These are phyloP conservation scores for Drosophila athabasca DNA, from an alignment of 1,140 invertebrate genomes.

Conservation along the genomic window DNA sequence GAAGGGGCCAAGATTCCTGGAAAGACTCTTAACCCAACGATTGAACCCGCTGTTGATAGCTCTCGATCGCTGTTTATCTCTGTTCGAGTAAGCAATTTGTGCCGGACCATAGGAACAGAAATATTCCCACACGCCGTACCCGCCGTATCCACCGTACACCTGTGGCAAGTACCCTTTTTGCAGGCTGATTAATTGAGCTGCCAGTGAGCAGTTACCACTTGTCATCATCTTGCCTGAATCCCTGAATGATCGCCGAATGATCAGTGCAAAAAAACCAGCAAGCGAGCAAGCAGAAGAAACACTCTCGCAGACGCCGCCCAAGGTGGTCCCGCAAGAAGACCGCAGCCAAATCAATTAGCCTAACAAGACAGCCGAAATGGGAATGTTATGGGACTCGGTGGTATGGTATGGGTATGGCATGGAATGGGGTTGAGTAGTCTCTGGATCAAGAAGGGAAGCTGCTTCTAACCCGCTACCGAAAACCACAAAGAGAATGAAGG, in stretches of 20 bases:
- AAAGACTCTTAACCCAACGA: constrained; percentile 3
- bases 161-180: constrained; percentile 32
- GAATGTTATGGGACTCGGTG: constrained; percentile 16
- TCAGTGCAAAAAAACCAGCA: constrained; percentile 38
- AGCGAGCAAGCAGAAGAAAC: constrained; percentile 25
- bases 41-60: too few species aligned
- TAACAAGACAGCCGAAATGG: constrained; percentile 72
- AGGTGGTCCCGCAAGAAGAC: constrained; percentile 56
- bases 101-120: background rate
- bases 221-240: constrained; percentile 41
- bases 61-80: too few species aligned
- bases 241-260: too few species aligned
- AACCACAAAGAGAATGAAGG: constrained; percentile 19
- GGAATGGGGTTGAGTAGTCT: too few species aligned
- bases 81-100: too few species aligned
- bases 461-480: constrained; percentile 52
- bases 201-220: constrained; percentile 24
- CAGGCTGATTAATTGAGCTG: constrained; percentile 75
- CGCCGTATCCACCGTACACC: constrained; percentile 11
- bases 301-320: constrained; percentile 32
- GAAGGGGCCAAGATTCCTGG: constrained; percentile 12
- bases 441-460: too few species aligned
- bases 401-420: background rate
- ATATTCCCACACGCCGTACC: background rate
- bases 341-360: constrained; percentile 72